Conservation (phyloP, 2,888 invertebrate genomes). For the Corythucha ciliata region DNA sequence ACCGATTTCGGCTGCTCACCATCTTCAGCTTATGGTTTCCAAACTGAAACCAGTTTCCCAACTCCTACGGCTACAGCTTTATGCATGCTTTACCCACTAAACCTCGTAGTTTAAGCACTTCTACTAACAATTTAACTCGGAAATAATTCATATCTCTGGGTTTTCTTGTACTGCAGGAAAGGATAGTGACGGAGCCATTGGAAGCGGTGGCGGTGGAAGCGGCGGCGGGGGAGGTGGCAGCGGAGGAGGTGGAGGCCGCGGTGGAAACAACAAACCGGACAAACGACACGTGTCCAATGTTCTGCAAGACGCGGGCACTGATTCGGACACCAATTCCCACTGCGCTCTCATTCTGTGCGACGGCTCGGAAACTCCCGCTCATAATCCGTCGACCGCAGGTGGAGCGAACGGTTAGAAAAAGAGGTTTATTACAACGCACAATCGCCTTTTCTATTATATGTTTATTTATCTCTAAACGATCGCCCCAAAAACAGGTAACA, state of each 20-base stretch:
- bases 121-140: too few relatives aligned
- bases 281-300: constrained; percentile 32
- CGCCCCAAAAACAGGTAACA: constrained; percentile 49
- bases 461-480: background rate
- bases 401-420: constrained; percentile 31
- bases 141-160: too few relatives aligned
- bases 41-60: too few relatives aligned
- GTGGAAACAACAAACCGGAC: constrained; percentile 22
- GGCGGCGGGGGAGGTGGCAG: constrained; percentile 23
- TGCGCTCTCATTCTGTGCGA: constrained; percentile 46
- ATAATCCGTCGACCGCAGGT: constrained; percentile 17
- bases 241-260: constrained; percentile 23
- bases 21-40: too few relatives aligned
- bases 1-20: too few relatives aligned
- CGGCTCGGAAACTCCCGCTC: constrained; percentile 21
- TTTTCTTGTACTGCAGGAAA: too few relatives aligned
- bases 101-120: too few relatives aligned
- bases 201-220: too few relatives aligned
- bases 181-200: too few relatives aligned
- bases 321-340: constrained; percentile 50
- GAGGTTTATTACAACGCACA: background rate
- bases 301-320: constrained; percentile 42
- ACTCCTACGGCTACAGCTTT: too few relatives aligned
- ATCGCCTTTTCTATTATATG: background rate
- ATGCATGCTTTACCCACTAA: too few relatives aligned